Conservation (phyloP, 2,797 vertebrate genomes). For the Eremophila alpestris region DNA sequence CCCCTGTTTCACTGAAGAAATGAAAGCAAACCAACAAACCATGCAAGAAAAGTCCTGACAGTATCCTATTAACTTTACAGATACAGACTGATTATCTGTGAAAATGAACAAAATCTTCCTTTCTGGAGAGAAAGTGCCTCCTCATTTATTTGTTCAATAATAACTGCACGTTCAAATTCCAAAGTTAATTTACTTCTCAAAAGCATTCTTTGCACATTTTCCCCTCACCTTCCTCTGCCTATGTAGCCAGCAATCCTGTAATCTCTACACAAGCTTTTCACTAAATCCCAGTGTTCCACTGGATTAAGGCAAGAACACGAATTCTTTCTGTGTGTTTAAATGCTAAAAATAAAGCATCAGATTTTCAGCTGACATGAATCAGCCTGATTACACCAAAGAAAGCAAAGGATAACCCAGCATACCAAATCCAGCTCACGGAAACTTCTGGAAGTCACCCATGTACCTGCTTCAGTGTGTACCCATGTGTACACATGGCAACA, state of each 20-base stretch:
- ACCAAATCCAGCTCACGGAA: not conserved
- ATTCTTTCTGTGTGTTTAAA: not conserved
- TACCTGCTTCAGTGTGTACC: not conserved
- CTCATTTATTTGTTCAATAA: not conserved
- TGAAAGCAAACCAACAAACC: not conserved
- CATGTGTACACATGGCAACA: fast-evolving
- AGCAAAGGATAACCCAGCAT: not conserved
- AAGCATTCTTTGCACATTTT: not conserved
- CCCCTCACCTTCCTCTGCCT: not conserved
- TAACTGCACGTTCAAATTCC: not conserved
- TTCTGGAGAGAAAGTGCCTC: not conserved
- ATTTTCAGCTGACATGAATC: not conserved
- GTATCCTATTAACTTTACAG: not conserved
- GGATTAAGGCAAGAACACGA: not conserved
- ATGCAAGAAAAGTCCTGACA: not conserved
- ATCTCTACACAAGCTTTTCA: not conserved
- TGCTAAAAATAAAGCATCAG: not conserved
- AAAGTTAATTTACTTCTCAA: not conserved
- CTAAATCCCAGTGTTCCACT: not conserved
- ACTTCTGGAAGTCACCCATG: not conserved
- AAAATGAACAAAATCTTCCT: not conserved
- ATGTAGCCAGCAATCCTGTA: not conserved
- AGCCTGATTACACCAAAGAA: not conserved
- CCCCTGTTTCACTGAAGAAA: not conserved
- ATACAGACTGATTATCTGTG: not conserved